These are phyloP conservation scores for Troides oblongomaculatus DNA, from an alignment of 2,888 invertebrate species.

Conservation along the genomic window DNA sequence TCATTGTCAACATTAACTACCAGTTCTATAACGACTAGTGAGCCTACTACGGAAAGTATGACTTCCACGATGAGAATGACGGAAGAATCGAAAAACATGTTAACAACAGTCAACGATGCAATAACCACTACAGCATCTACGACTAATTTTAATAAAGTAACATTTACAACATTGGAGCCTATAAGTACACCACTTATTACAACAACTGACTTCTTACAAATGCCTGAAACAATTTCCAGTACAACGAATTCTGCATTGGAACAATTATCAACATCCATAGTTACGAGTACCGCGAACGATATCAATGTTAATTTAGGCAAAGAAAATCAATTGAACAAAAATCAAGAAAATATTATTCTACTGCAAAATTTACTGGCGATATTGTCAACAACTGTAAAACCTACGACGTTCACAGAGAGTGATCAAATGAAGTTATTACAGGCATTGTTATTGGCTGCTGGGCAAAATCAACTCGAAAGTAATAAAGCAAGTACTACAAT, in stretches of 20 bases:
- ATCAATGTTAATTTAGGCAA: not conserved
- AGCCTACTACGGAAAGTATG: slow-evolving; percentile 3
- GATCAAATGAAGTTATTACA: slow-evolving; percentile 58
- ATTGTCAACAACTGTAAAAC: slow-evolving; percentile 36
- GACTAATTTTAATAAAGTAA: not conserved
- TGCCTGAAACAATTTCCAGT: slow-evolving; percentile 36
- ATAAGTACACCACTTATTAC: slow-evolving; percentile 40
- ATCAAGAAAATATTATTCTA: slow-evolving; percentile 16
- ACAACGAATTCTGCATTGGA: slow-evolving; percentile 28
- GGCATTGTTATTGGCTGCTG: slow-evolving; percentile 54
- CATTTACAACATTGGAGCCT: slow-evolving; percentile 34
- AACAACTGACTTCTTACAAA: slow-evolving; percentile 33
- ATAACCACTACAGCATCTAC: slow-evolving; percentile 4
- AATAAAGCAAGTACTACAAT: slow-evolving; percentile 39
- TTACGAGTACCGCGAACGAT: slow-evolving; percentile 22
- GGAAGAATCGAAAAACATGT: slow-evolving; percentile 6
- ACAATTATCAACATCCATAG: slow-evolving; percentile 24
- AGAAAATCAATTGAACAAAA: slow-evolving; percentile 5
- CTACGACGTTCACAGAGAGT: slow-evolving; percentile 33
- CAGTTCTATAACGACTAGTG: slow-evolving; percentile 32
- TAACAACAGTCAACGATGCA: slow-evolving; percentile 12
- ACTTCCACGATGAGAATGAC: not conserved
- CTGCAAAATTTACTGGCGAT: slow-evolving; percentile 33
- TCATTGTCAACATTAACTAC: slow-evolving; percentile 37
- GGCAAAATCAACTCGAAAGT: slow-evolving; percentile 44